Conservation (phyloP, 2,888 invertebrate genomes). For the Xanthia icteritia region DNA sequence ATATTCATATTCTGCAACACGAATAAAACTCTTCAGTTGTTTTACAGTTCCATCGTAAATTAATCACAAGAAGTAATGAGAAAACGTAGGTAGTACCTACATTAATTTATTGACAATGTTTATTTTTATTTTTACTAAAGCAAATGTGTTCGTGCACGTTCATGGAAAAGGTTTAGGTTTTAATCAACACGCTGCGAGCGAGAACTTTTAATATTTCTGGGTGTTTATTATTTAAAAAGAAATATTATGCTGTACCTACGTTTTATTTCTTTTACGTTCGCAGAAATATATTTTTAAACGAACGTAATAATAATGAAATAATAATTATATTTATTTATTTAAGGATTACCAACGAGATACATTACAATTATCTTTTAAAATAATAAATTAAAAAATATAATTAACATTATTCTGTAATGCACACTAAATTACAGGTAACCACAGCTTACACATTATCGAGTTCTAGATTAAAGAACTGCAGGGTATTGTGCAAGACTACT, state of each 20-base stretch:
- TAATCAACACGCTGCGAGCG: constrained; percentile 9
- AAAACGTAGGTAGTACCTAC: too few species aligned
- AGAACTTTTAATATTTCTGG: not conserved
- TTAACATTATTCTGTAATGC: too few species aligned
- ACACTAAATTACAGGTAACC: too few species aligned
- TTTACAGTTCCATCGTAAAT: not conserved
- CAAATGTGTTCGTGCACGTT: not conserved
- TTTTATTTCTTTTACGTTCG: not conserved
- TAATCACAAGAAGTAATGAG: not conserved
- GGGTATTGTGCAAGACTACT: not conserved
- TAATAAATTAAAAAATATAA: too few species aligned
- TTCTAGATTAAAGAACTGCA: not conserved
- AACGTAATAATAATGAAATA: not conserved
- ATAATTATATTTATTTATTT: not conserved
- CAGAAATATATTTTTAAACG: not conserved
- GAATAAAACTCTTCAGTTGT: not conserved
- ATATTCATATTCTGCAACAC: not conserved
- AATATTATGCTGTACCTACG: not conserved
- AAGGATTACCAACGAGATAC: too few species aligned
- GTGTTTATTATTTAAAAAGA: not conserved
- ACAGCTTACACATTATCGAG: too few species aligned
- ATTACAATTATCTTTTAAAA: too few species aligned
- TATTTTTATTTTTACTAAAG: not conserved
- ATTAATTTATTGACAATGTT: not conserved
- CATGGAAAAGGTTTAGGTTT: not conserved